phyloP scores from a whole-genome alignment of 2,888 invertebrate species.

The Agrochola litura region DNA sequence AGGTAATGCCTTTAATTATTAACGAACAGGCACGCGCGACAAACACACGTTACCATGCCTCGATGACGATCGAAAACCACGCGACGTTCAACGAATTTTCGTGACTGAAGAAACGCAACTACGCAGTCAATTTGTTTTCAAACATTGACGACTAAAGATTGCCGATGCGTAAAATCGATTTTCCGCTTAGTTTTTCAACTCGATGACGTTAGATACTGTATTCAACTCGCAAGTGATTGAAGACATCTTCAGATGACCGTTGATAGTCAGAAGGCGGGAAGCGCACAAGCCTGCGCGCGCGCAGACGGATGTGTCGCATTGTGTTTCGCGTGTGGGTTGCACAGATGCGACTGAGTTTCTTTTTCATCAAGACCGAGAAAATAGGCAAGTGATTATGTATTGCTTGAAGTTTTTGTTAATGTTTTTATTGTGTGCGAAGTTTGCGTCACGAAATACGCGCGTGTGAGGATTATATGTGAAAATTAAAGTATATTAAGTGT shows the following conservation, averaged over 20 bases:
- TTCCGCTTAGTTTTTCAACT: slow-evolving; percentile 70
- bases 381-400: slow-evolving; percentile 81
- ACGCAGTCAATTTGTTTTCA: slow-evolving; percentile 54
- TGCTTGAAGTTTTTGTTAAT: slow-evolving; percentile 49
- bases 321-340: slow-evolving; percentile 75
- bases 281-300: slow-evolving; percentile 76
- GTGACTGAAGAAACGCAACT: slow-evolving; percentile 32
- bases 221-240: slow-evolving; percentile 64
- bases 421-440: slow-evolving; percentile 46
- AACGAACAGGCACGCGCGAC: slow-evolving; percentile 43
- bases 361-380: slow-evolving; percentile 78
- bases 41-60: slow-evolving; percentile 28
- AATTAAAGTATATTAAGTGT: slow-evolving; percentile 42
- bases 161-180: slow-evolving; percentile 76
- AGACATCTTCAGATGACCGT: slow-evolving; percentile 59
- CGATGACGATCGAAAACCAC: slow-evolving; percentile 31
- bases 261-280: slow-evolving; percentile 69
- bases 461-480: slow-evolving; percentile 37
- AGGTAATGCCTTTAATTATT: slow-evolving; percentile 78
- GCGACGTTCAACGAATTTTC: slow-evolving; percentile 24
- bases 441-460: slow-evolving; percentile 34
- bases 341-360: slow-evolving; percentile 82
- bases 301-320: slow-evolving; percentile 78
- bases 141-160: slow-evolving; percentile 38
- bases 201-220: slow-evolving; percentile 62